These are phyloP conservation scores for Mus caroli DNA, from an alignment of 2,797 vertebrate genomes.

Conservation along the genomic window DNA sequence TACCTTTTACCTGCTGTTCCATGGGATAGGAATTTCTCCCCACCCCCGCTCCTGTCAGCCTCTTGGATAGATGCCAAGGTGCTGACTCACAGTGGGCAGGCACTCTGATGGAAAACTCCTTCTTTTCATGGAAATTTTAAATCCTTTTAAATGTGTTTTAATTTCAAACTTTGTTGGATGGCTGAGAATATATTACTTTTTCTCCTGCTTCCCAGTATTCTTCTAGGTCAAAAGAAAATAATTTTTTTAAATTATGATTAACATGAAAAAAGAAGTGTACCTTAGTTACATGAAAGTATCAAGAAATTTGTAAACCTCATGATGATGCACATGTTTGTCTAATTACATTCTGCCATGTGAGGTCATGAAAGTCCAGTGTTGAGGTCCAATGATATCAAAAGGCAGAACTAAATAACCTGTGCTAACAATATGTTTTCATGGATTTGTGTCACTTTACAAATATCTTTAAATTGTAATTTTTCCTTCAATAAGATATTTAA, in stretches of 20 bases:
- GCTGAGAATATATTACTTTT: neutral
- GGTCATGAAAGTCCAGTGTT: conserved; percentile 29
- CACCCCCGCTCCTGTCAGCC: neutral
- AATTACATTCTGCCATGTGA: neutral
- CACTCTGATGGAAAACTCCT: neutral
- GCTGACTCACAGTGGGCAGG: neutral
- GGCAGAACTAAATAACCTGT: conserved; percentile 5
- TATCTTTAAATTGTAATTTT: neutral
- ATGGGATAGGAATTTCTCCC: neutral
- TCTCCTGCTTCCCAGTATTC: neutral
- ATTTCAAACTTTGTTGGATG: neutral
- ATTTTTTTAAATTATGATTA: neutral
- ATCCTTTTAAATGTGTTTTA: neutral
- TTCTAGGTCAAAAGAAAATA: conserved; percentile 55
- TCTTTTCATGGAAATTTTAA: neutral
- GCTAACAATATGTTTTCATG: conserved; percentile 11
- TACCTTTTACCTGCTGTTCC: neutral
- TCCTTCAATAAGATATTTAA: conserved; percentile 27
- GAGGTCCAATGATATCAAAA: neutral
- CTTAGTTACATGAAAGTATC: neutral
- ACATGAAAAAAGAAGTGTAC: neutral
- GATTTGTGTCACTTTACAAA: neutral
- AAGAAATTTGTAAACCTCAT: neutral
- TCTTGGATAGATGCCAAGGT: neutral
- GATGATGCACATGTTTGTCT: neutral